Evolutionary conservation across 2,888 invertebrate species (phyloP).

Genomic region (Meta bourneti): DNA sequence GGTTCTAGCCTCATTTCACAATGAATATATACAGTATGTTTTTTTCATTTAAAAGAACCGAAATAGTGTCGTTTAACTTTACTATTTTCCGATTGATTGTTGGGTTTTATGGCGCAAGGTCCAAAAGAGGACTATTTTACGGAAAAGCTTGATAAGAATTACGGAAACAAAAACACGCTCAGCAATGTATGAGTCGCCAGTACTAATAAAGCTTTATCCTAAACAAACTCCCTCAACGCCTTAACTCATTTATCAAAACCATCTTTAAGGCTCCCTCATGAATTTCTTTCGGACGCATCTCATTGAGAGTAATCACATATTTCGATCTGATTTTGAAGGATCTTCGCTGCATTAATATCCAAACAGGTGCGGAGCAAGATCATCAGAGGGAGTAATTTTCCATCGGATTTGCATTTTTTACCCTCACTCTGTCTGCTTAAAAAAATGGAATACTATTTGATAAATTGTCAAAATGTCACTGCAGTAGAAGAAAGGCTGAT

Average conservation of each 20-base stretch:
- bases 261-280: neutral
- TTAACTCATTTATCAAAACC: neutral
- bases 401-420: conserved; percentile 2
- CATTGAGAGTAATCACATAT: neutral
- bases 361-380: neutral
- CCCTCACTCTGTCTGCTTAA: neutral
- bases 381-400: neutral
- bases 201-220: neutral
- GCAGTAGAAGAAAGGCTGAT: neutral
- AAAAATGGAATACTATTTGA: conserved; percentile 1
- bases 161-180: neutral
- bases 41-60: too few relatives aligned
- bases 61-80: too few relatives aligned
- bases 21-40: too few relatives aligned
- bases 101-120: too few relatives aligned
- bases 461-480: conserved; percentile 1
- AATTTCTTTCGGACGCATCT: neutral
- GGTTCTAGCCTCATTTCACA: too few relatives aligned
- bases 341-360: neutral
- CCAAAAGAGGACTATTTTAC: too few relatives aligned
- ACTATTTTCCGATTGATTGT: too few relatives aligned
- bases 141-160: neutral
- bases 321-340: neutral
- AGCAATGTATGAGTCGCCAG: too few relatives aligned
- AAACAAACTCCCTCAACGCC: neutral